Evolutionary conservation across 2,113 vertebrate genomes (phyloP).

Genomic region (Ammodytes marinus): DNA sequence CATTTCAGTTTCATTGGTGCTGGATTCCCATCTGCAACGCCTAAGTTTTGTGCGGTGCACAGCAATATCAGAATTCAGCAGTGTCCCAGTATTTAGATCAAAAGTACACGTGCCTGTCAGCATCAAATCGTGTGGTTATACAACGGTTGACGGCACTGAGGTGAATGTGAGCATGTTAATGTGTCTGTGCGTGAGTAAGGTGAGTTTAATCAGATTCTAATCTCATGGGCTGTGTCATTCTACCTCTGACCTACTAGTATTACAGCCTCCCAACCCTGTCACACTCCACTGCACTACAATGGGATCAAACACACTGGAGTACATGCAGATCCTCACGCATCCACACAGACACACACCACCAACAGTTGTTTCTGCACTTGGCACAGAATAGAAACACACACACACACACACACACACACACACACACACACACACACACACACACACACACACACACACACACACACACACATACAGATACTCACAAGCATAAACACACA

Average conservation of each 20-base stretch:
- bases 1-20: background rate
- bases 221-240: conserved; percentile 32
- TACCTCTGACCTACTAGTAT: conserved; percentile 53
- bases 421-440: background rate
- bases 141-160: background rate
- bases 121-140: background rate
- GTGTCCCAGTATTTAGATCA: background rate
- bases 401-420: background rate
- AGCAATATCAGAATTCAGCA: background rate
- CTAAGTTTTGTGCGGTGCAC: background rate
- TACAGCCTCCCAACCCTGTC: conserved; percentile 27
- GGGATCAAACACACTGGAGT: background rate
- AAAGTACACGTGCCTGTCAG: background rate
- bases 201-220: conserved; percentile 44
- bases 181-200: background rate
- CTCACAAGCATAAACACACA: conserved; percentile 44
- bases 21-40: background rate
- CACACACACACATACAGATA: background rate
- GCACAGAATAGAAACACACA: background rate
- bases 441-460: background rate
- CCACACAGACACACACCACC: background rate
- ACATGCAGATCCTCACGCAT: conserved; percentile 2
- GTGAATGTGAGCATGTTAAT: background rate
- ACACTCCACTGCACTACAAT: conserved; percentile 39
- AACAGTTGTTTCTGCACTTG: conserved; percentile 32